Evolutionary conservation across 2,888 invertebrate genomes (phyloP).

Genomic region (Celastrina argiolus): DNA sequence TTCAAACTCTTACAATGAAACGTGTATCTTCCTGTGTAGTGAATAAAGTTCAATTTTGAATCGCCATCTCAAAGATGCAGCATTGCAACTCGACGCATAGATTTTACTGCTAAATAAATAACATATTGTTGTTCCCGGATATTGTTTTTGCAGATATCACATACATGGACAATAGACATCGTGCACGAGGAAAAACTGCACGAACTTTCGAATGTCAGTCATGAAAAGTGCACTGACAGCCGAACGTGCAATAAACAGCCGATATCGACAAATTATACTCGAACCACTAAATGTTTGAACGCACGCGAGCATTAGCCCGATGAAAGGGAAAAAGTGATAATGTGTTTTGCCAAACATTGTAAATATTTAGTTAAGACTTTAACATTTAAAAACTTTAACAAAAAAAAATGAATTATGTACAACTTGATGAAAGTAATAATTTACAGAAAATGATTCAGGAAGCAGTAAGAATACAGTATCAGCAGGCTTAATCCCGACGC

Average conservation of each 20-base stretch:
- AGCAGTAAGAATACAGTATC: too few species aligned
- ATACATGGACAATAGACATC: neutral
- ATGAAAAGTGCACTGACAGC: neutral
- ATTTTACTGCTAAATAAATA: neutral
- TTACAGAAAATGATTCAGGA: too few species aligned
- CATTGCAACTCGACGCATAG: neutral
- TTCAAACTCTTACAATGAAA: too few species aligned
- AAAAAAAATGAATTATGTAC: too few species aligned
- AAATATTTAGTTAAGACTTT: too few species aligned
- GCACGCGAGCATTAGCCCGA: neutral
- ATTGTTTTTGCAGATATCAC: neutral
- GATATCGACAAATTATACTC: conserved; percentile 2
- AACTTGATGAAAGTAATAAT: too few species aligned
- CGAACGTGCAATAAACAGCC: neutral
- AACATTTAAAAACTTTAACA: too few species aligned
- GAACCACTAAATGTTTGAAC: neutral
- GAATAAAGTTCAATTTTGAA: too few species aligned
- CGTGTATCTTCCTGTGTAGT: too few species aligned
- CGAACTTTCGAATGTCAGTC: neutral
- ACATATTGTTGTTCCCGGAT: neutral
- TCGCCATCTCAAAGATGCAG: too few species aligned
- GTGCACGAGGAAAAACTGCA: neutral
- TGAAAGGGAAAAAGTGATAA: neutral
- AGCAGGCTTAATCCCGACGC: too few species aligned
- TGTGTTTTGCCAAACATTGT: too few species aligned